A percentile compares a stretch with the other conserved stretches of the same genome.
Evolutionary conservation across 2,888 invertebrate species (phyloP).

Genomic region (Caenorhabditis panamensis): DNA sequence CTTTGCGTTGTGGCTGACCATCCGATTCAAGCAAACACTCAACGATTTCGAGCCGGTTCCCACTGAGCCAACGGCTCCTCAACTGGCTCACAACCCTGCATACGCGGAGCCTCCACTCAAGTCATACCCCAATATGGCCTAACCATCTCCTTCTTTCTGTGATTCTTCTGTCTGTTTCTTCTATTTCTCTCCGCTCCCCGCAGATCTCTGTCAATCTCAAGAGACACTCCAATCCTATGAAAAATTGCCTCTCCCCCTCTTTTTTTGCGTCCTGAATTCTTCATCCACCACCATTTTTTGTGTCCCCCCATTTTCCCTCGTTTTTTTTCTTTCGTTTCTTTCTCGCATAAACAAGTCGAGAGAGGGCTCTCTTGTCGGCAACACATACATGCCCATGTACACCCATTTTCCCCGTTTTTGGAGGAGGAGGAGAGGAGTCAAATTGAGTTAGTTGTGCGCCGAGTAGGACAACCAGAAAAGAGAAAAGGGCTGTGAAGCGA

Average conservation of each 20-base stretch:
- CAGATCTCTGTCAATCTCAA: slow-evolving; percentile 35
- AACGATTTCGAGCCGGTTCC: slow-evolving; percentile 64
- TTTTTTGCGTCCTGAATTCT: background rate
- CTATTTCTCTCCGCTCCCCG: background rate
- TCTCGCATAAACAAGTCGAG: slow-evolving; percentile 20
- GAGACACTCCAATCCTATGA: slow-evolving; percentile 25
- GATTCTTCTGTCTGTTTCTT: slow-evolving; percentile 2
- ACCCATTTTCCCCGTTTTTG: slow-evolving; percentile 11
- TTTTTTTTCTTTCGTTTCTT: slow-evolving; percentile 7
- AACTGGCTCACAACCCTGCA: slow-evolving; percentile 67
- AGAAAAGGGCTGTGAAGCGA: background rate
- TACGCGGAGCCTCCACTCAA: slow-evolving; percentile 61
- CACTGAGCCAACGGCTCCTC: slow-evolving; percentile 65
- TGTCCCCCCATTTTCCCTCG: slow-evolving; percentile 19
- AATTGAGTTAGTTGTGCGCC: slow-evolving; percentile 47
- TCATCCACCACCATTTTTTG: slow-evolving; percentile 3
- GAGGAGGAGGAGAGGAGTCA: slow-evolving; percentile 5
- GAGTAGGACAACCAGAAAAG: slow-evolving; percentile 11
- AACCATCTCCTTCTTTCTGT: background rate
- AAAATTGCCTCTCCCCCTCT: slow-evolving; percentile 1
- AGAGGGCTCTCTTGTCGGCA: slow-evolving; percentile 12
- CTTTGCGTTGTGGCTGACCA: slow-evolving; percentile 64
- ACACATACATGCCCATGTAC: background rate
- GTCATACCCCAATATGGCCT: slow-evolving; percentile 54
- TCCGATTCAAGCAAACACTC: slow-evolving; percentile 67